A percentile compares a stretch with the other conserved stretches of the same genome.
phyloP scores from a whole-genome alignment of 2,113 vertebrate species.

The Clarias batrachus region DNA sequence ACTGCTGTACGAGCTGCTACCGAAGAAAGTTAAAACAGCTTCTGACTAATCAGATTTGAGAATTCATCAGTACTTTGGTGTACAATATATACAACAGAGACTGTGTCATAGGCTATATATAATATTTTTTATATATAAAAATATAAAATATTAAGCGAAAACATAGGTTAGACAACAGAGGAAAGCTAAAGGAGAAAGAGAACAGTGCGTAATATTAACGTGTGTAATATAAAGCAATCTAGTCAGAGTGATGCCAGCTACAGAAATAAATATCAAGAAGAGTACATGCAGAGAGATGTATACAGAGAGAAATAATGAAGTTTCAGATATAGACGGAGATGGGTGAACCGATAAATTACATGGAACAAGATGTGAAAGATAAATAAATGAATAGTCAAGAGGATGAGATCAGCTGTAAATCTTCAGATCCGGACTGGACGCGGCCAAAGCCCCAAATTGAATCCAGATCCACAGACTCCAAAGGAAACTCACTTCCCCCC shows the following conservation, averaged over 20 bases:
- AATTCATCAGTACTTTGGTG: background rate
- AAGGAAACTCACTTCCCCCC: constrained; percentile 41
- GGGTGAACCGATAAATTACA: background rate
- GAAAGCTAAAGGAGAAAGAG: background rate
- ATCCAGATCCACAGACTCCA: constrained; percentile 65
- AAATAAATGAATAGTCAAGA: background rate
- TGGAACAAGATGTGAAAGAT: background rate
- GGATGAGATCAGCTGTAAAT: constrained; percentile 29
- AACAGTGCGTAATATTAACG: background rate
- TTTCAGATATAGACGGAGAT: background rate
- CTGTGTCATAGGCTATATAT: no score
- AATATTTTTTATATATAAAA: no score
- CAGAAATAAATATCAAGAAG: background rate
- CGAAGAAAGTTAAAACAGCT: background rate
- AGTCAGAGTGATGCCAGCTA: background rate
- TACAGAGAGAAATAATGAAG: background rate
- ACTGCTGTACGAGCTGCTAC: background rate
- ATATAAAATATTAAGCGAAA: no score
- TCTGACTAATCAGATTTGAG: background rate
- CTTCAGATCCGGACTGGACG: background rate
- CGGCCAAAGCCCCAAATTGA: constrained; percentile 66
- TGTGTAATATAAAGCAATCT: background rate
- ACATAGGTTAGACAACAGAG: background rate
- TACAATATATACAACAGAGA: background rate
- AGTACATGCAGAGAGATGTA: background rate